Evolutionary conservation across 2,113 vertebrate genomes (phyloP).

Genomic region (Ranitomeya imitator): DNA sequence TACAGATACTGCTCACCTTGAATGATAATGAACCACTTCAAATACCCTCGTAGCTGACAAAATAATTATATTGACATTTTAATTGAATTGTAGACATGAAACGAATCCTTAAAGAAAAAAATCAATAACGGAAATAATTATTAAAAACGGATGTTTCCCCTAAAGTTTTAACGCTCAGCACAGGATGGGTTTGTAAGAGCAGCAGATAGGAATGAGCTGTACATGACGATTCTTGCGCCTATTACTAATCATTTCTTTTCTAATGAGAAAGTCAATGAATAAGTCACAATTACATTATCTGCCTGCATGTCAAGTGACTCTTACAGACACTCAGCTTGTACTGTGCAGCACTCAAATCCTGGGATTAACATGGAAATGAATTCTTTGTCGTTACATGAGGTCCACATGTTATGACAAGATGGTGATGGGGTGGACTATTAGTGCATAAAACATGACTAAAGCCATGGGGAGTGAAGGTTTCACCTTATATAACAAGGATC

Average conservation of each 20-base stretch:
- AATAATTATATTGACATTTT: constrained; percentile 49
- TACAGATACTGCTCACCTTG: constrained; percentile 30
- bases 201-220: constrained; percentile 39
- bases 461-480: neutral
- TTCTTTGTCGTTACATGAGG: constrained; percentile 1
- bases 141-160: constrained; percentile 35
- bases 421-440: neutral
- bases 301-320: constrained; percentile 53
- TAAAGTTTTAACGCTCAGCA: constrained; percentile 6
- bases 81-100: constrained; percentile 50
- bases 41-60: constrained; percentile 27
- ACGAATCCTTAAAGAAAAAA: constrained; percentile 39
- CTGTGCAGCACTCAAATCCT: constrained; percentile 23
- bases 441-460: neutral
- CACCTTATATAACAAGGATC: neutral
- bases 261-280: constrained; percentile 58
- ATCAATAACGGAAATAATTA: constrained; percentile 41
- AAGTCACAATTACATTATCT: constrained; percentile 57
- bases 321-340: constrained; percentile 14
- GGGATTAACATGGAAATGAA: constrained; percentile 52
- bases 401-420: constrained; percentile 41
- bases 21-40: constrained; percentile 41
- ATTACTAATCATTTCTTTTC: constrained; percentile 54
- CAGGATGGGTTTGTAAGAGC: constrained; percentile 29
- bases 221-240: constrained; percentile 41